Percentiles rank a stretch among this genome's conserved stretches.
These are phyloP conservation scores for Lysandra bellargus DNA, from an alignment of 2,888 invertebrate genomes.

Conservation along the genomic window DNA sequence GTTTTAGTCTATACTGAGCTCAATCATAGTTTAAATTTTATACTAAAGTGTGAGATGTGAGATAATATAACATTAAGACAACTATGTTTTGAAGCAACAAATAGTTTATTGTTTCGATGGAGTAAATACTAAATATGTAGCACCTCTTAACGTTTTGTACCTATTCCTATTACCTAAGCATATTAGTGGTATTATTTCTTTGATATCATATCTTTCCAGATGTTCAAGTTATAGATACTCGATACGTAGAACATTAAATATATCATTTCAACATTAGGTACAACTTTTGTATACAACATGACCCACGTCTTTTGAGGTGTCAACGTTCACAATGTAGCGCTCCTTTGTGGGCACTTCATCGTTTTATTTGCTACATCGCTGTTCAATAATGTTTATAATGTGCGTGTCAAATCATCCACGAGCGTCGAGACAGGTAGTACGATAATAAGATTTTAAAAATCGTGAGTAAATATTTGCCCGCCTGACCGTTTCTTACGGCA, in stretches of 20 bases:
- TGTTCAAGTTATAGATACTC: neutral
- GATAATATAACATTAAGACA: too few species aligned
- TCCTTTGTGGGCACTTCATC: neutral
- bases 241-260: neutral
- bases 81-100: too few species aligned
- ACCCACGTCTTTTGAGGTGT: conserved; percentile 14
- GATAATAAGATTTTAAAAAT: conserved; percentile 77
- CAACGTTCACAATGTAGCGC: conserved; percentile 22
- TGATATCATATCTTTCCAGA: neutral
- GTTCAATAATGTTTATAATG: conserved; percentile 29
- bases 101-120: too few species aligned
- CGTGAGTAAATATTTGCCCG: conserved; percentile 79
- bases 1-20: too few species aligned
- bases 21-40: too few species aligned
- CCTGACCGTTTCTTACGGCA: conserved; percentile 74
- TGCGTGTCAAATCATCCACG: conserved; percentile 36
- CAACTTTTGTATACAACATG: neutral
- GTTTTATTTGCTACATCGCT: conserved; percentile 16
- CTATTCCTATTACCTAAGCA: neutral
- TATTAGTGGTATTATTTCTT: neutral
- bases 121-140: too few species aligned
- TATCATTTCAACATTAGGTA: neutral
- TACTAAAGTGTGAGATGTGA: too few species aligned
- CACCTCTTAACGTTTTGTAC: neutral
- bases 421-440: conserved; percentile 53